These are phyloP conservation scores for Bettongia penicillata DNA, from an alignment of 2,113 vertebrate species.

Conservation along the genomic window DNA sequence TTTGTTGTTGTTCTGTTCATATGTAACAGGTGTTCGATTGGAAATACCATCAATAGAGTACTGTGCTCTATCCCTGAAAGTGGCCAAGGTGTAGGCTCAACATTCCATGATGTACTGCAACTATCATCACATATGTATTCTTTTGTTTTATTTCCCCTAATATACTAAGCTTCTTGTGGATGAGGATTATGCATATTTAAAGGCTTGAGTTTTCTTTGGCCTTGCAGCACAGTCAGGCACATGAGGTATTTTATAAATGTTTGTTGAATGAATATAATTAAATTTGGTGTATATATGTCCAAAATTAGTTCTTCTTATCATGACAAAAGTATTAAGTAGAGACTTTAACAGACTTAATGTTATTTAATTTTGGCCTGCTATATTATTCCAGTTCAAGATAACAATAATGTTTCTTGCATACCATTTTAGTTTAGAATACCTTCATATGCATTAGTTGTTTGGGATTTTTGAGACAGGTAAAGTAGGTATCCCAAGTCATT, in stretches of 20 bases:
- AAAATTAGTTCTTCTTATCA: constrained; percentile 1
- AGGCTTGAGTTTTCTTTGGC: not conserved
- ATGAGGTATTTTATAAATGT: not conserved
- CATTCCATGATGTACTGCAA: not conserved
- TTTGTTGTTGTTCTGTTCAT: not conserved
- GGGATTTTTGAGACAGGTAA: constrained; percentile 10
- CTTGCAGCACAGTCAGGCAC: not conserved
- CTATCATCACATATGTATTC: not conserved
- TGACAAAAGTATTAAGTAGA: constrained; percentile 41
- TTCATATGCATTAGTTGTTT: constrained; percentile 40
- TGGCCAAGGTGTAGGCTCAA: not conserved
- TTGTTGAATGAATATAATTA: constrained; percentile 2
- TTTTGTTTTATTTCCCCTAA: not conserved
- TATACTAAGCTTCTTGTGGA: not conserved
- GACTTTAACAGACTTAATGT: constrained; percentile 47
- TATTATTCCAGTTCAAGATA: not conserved
- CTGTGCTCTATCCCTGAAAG: not conserved
- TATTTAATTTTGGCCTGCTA: constrained; percentile 25
- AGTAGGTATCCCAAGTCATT: not conserved
- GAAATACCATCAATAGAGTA: not conserved
- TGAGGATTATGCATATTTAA: not conserved
- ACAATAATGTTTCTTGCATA: no score
- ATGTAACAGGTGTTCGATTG: not conserved
- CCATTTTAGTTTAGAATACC: constrained; percentile 26
- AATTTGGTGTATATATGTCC: constrained; percentile 41